Evolutionary conservation across 1,140 invertebrate species (phyloP).

Genomic region (Limonius californicus): DNA sequence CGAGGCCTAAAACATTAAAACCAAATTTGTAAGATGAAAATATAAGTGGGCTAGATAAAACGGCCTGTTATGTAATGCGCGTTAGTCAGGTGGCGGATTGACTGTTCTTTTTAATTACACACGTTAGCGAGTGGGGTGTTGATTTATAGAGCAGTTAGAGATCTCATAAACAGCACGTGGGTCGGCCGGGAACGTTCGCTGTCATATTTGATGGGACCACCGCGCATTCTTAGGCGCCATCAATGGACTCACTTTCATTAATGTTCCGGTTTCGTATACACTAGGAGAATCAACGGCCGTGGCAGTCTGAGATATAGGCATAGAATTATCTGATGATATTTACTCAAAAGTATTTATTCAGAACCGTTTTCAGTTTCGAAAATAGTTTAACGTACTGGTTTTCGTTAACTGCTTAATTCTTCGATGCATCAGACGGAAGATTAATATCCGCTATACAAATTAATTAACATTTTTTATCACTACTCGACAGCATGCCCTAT

Average conservation of each 20-base stretch:
- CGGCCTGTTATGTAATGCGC: neutral
- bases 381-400: no score
- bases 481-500: no score
- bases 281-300: no score
- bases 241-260: constrained; percentile 23
- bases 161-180: constrained; percentile 50
- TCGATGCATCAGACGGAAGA: no score
- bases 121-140: constrained; percentile 44
- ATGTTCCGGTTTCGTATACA: constrained; percentile 8
- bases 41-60: neutral
- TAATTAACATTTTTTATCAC: no score
- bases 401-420: no score
- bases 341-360: no score
- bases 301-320: no score
- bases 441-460: no score
- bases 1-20: no score
- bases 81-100: constrained; percentile 36
- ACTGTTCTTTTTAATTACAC: constrained; percentile 45
- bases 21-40: neutral
- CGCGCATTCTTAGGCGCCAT: constrained; percentile 31
- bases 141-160: constrained; percentile 51
- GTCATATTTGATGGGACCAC: constrained; percentile 43
- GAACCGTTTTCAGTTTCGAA: no score
- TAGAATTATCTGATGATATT: no score
- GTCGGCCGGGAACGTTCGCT: constrained; percentile 38